A percentile compares a stretch with the other conserved stretches of the same genome.
Evolutionary conservation across 2,113 vertebrate species (phyloP).

Genomic region (Phyllostomus discolor): DNA sequence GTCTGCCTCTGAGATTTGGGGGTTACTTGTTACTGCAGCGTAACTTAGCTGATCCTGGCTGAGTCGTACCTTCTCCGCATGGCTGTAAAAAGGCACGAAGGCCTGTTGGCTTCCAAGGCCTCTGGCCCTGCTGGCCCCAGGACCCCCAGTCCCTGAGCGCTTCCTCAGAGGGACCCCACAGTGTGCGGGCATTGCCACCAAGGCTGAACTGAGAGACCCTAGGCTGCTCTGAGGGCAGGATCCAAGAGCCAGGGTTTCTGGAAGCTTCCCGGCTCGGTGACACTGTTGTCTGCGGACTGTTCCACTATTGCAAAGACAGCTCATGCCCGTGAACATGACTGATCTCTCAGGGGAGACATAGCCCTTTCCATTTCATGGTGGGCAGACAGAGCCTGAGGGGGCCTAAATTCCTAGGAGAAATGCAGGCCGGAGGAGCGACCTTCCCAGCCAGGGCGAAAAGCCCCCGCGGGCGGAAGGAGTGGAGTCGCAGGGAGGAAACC

Average conservation of each 20-base stretch:
- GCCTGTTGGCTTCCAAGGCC: background rate
- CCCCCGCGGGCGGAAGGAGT: fast-evolving
- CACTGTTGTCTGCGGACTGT: background rate
- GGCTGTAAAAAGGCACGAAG: background rate
- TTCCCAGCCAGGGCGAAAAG: background rate
- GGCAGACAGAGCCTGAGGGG: background rate
- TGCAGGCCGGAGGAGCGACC: background rate
- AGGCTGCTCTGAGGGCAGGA: background rate
- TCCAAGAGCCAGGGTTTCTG: background rate
- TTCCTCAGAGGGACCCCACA: background rate
- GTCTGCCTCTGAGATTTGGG: background rate
- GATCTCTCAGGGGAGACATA: background rate
- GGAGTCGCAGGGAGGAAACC: background rate
- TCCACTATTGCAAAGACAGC: background rate
- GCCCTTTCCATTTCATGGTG: background rate
- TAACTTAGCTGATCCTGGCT: background rate
- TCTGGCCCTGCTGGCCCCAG: background rate
- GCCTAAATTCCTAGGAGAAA: background rate
- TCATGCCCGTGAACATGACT: background rate
- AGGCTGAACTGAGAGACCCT: background rate
- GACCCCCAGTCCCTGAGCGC: background rate
- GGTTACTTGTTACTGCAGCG: background rate
- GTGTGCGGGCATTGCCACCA: background rate
- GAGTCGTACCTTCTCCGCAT: background rate
- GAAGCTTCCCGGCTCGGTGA: background rate